Base-by-base conservation (phyloP, 2,113 vertebrate genomes). In the Psittacula cyanocephala region DNA sequence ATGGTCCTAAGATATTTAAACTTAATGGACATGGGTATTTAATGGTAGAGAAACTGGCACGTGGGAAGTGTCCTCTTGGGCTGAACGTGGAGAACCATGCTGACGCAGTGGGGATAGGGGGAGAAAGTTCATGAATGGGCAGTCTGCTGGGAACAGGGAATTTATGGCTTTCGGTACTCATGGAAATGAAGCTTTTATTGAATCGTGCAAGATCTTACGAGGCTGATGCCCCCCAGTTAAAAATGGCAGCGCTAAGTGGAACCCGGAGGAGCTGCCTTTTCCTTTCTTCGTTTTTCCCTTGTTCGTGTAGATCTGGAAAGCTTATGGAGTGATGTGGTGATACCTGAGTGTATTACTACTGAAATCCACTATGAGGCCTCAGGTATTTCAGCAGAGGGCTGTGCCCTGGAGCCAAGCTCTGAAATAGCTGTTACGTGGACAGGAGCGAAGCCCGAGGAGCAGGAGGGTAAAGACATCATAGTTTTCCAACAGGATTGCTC, bases 1-100 rank as follows among this genome's bases (percentile, higher is more conserved):
- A 95, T 59, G 81, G 78, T 74, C 71, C 78, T 75, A 44, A 89
- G 86, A 94, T 92, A 59, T 93, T 96, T 91, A 94, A 86, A 82
- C 80, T 93, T 95, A 87, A 93, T 96, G 86, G 88, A 65, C 43
- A 8, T 55, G n/a, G 60, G 71, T 94, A 43, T 92, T 94, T 93
- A 92, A 91, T 1, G 4, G 91, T 96, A 72, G 71, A 74, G 88
- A 92, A 95, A 65, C 62, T 70, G 84, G 68, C n/a, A 63, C 22
- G 31, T 59, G 67, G 35, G 80, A 62, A 94, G 68, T 53, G 27
- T 88, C 59, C 67, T 83, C 52, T 74, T 85, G 87, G 81, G 79
- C 71, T 94, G 78, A 82, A 43, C 0, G 1, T 35, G 64, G 35
- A 52, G 44, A 89, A 69, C 52, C 62, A 17, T 31, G 27, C 27